These are phyloP conservation scores for Sternotherus odoratus DNA, from an alignment of 2,797 vertebrate species.

Conservation along the genomic window DNA sequence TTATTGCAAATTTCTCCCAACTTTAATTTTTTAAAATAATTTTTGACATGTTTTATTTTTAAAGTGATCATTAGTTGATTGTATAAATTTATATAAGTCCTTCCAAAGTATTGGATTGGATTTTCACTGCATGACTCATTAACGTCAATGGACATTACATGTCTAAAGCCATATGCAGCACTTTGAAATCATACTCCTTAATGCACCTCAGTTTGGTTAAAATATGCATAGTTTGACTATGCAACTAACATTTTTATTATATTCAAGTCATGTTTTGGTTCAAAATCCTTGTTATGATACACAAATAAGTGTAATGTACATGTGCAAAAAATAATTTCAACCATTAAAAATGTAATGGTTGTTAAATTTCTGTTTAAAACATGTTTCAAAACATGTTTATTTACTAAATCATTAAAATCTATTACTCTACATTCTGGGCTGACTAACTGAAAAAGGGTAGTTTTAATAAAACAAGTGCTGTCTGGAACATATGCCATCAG, in stretches of 20 bases:
- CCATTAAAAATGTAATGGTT: too few relatives aligned
- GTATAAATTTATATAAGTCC: not conserved
- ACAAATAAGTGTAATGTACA: constrained; percentile 27
- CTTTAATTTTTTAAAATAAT: constrained; percentile 1
- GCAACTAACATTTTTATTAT: not conserved
- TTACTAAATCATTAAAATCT: constrained; percentile 21
- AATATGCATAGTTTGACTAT: not conserved
- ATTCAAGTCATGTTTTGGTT: not conserved
- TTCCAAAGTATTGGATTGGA: not conserved
- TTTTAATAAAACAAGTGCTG: constrained; percentile 18
- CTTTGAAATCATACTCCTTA: rapidly evolving
- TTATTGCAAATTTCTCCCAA: constrained; percentile 17
- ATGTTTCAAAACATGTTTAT: not conserved
- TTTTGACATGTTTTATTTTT: not conserved
- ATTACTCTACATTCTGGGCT: not conserved
- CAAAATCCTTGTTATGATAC: not conserved
- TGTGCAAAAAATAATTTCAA: constrained; percentile 27
- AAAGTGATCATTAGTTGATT: not conserved
- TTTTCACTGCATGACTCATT: not conserved
- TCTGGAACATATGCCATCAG: not conserved
- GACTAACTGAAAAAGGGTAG: not conserved
- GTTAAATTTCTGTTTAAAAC: too few relatives aligned
- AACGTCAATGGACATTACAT: not conserved
- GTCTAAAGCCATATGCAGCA: constrained; percentile 1
- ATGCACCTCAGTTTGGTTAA: not conserved